Conservation (phyloP, 2,113 vertebrate genomes). For the Oceanodroma tethys region DNA sequence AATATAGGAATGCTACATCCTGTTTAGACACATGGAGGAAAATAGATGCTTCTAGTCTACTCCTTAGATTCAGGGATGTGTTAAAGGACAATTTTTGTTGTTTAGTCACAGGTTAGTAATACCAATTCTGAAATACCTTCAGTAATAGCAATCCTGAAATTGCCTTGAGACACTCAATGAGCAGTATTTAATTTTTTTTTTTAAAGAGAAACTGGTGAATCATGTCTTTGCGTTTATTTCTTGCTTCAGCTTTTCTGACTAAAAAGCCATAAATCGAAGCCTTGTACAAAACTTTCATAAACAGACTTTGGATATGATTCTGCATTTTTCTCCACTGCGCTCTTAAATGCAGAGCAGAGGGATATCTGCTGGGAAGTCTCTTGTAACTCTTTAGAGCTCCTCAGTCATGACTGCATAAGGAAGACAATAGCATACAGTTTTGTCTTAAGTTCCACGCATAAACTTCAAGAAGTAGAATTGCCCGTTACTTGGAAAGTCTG, state of each 20-base stretch:
- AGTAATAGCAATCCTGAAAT: neutral
- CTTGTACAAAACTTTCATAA: neutral
- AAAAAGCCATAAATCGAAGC: neutral
- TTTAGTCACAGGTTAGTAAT: neutral
- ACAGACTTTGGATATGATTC: neutral
- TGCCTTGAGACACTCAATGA: neutral
- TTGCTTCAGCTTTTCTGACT: neutral
- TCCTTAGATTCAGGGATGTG: neutral
- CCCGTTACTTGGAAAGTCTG: neutral
- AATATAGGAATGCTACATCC: neutral
- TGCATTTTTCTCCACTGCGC: neutral
- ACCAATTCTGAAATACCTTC: neutral
- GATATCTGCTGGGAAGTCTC: neutral
- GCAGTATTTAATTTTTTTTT: neutral
- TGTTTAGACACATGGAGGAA: neutral
- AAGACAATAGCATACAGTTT: neutral
- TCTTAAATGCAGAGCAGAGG: neutral
- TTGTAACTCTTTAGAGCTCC: neutral
- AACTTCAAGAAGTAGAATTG: neutral
- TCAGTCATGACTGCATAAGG: neutral
- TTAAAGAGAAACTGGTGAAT: neutral
- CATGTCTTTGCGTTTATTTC: neutral
- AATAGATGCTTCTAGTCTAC: neutral
- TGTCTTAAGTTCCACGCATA: neutral
- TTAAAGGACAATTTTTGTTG: neutral